Base-by-base conservation (phyloP, 2,888 invertebrate species). In the Chaitophorus viminalis region DNA sequence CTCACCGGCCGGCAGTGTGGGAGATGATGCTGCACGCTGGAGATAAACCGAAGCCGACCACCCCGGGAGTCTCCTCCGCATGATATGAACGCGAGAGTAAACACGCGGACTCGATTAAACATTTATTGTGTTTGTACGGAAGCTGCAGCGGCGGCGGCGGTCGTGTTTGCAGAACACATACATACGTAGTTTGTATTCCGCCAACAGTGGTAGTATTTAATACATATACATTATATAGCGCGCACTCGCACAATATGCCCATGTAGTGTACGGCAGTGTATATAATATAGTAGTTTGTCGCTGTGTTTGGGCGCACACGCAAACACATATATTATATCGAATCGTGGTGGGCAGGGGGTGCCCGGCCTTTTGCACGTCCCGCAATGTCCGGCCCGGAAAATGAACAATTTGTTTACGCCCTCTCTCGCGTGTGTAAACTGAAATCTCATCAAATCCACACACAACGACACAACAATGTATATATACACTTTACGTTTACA, bases 111-210 rank as follows among this genome's bases (percentile, higher is more conserved):
- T 74, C 86, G 86, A 87, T 86, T 87, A 87, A 87, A 87, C 86
- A 87, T 87, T 87, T 74, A 87, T 87, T 74, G 74, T 87, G 86
- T 87, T 87, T 87, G 79, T 74, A 9, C 86, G 86, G 86, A 87
- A 79, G 78, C 85, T 33, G 72, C 21, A 18, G 46, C 52, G 33
- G 52, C 77, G 77, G 78, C 60, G 79, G 72, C 52, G 68, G 77
- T 60, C 60, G 74, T 87, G 86, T 87, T 87, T 87, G 79, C 70
- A 3, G 74, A 87, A 54, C 72, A 9, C 46, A 36, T 6, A 11
- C 14, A 14, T 14, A 14, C 60, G 52, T 52, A 4, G 78, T 14
- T 8, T 54, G 54, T 72, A 68, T 60, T 75, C 39, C 39, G 75
- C 82, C 82, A 8, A 54, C 70, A 6, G 31, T 25, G 29, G 33